phyloP scores from a whole-genome alignment of 2,888 invertebrate species.

The Hirtodrosophila trivittata region DNA sequence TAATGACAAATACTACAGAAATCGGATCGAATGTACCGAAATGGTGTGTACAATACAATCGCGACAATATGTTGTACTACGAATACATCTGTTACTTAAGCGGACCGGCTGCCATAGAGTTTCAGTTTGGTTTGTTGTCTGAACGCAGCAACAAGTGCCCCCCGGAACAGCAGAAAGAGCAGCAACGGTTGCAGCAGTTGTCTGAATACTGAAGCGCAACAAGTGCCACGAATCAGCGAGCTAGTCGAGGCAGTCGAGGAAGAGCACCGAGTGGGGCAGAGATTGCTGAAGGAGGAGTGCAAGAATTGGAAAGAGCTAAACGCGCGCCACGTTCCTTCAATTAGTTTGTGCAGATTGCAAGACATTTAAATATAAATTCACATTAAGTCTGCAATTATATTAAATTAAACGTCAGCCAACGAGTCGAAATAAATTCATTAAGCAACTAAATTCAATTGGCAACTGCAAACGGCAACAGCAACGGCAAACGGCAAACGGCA shows the following conservation, averaged over 20 bases:
- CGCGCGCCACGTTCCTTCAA: conserved; percentile 37
- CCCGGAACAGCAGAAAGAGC: conserved; percentile 24
- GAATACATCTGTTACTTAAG: conserved; percentile 67
- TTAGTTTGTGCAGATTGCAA: conserved; percentile 45
- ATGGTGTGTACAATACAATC: conserved; percentile 36
- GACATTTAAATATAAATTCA: conserved; percentile 61
- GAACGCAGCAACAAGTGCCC: conserved; percentile 78
- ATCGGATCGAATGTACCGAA: conserved; percentile 25
- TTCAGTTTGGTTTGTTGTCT: conserved; percentile 75
- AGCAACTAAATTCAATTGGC: conserved; percentile 59
- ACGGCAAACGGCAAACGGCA: conserved; percentile 25
- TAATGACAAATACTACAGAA: conserved; percentile 29
- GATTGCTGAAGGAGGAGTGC: neutral
- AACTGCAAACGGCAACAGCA: conserved; percentile 33
- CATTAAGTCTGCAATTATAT: conserved; percentile 48
- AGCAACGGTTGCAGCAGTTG: conserved; percentile 28
- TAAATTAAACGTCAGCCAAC: conserved; percentile 26
- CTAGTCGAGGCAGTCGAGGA: neutral
- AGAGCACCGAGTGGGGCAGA: neutral
- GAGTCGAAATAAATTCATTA: conserved; percentile 67
- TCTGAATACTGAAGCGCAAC: conserved; percentile 65
- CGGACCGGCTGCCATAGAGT: conserved; percentile 59
- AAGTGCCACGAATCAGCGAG: conserved; percentile 59
- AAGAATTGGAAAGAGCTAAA: conserved; percentile 5
- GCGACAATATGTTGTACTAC: conserved; percentile 21